Percentiles rank a stretch among this genome's conserved stretches.
These are phyloP conservation scores for Drosophila merina DNA, from an alignment of 2,888 invertebrate genomes.

Conservation along the genomic window DNA sequence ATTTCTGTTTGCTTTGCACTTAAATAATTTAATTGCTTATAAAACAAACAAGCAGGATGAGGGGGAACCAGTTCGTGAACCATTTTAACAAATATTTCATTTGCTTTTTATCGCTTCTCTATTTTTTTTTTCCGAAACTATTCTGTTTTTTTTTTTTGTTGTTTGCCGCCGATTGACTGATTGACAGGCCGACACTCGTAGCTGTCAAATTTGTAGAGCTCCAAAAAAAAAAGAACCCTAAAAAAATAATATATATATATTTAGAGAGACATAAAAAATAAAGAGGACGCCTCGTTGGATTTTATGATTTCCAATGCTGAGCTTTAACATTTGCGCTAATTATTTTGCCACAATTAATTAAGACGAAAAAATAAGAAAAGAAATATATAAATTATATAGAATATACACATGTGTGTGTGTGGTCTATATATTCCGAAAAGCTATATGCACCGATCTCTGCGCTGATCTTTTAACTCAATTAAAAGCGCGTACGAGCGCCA, in stretches of 20 bases:
- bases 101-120: constrained; percentile 31
- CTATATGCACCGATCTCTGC: constrained; percentile 66
- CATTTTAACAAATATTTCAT: constrained; percentile 41
- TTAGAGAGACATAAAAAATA: not conserved
- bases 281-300: constrained; percentile 19
- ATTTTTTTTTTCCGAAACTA: not conserved
- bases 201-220: constrained; percentile 76
- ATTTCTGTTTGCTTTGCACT: constrained; percentile 74
- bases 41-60: constrained; percentile 71
- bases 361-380: constrained; percentile 52
- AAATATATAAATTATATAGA: constrained; percentile 8
- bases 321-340: constrained; percentile 77
- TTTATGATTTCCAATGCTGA: constrained; percentile 62
- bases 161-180: constrained; percentile 65
- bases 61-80: constrained; percentile 19
- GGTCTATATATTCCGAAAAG: constrained; percentile 40
- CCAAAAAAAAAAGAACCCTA: not conserved
- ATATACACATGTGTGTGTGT: constrained; percentile 11
- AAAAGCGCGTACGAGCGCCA: constrained; percentile 73
- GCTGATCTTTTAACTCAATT: constrained; percentile 77
- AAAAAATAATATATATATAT: constrained; percentile 1
- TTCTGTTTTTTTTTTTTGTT: constrained; percentile 40
- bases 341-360: constrained; percentile 81
- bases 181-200: constrained; percentile 83
- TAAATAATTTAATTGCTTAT: constrained; percentile 78